phyloP scores from a whole-genome alignment of 1,140 invertebrate species.

The Hypsibius dujardini region DNA sequence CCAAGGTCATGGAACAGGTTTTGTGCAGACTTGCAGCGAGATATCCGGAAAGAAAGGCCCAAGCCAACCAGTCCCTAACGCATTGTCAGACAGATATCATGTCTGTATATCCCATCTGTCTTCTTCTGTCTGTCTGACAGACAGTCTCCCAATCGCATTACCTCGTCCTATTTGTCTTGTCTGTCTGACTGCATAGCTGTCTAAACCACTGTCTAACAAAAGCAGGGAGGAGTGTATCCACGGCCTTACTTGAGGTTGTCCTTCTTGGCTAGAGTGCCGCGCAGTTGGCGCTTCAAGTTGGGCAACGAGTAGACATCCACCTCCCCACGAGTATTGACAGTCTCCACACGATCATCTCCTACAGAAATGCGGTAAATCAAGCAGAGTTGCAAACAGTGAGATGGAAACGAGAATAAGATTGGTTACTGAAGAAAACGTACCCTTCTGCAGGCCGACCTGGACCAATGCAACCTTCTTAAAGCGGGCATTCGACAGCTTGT shows the following conservation, averaged over 20 bases:
- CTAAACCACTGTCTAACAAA: conserved; percentile 18
- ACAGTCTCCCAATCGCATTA: too few relatives aligned
- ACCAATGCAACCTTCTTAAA: conserved; percentile 45
- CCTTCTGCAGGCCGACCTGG: background rate
- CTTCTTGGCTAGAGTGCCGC: conserved; percentile 61
- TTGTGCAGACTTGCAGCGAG: too few relatives aligned
- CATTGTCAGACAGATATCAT: too few relatives aligned
- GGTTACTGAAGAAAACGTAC: background rate
- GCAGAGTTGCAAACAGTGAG: background rate
- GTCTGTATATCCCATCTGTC: too few relatives aligned
- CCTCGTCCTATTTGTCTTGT: too few relatives aligned
- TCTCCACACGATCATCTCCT: conserved; percentile 58
- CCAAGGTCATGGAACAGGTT: background rate
- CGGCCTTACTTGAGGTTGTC: conserved; percentile 89
- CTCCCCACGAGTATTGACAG: conserved; percentile 80
- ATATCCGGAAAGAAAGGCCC: too few relatives aligned
- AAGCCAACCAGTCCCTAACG: too few relatives aligned
- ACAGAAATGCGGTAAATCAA: conserved; percentile 24
- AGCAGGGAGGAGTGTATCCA: too few relatives aligned
- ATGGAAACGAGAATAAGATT: background rate
- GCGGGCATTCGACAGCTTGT: conserved; percentile 69
- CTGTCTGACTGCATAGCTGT: too few relatives aligned
- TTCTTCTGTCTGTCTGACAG: too few relatives aligned
- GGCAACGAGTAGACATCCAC: conserved; percentile 67
- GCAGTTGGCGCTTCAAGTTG: conserved; percentile 60